These are phyloP conservation scores for Drosophila jambulina DNA, from an alignment of 1,140 invertebrate genomes.

Conservation along the genomic window DNA sequence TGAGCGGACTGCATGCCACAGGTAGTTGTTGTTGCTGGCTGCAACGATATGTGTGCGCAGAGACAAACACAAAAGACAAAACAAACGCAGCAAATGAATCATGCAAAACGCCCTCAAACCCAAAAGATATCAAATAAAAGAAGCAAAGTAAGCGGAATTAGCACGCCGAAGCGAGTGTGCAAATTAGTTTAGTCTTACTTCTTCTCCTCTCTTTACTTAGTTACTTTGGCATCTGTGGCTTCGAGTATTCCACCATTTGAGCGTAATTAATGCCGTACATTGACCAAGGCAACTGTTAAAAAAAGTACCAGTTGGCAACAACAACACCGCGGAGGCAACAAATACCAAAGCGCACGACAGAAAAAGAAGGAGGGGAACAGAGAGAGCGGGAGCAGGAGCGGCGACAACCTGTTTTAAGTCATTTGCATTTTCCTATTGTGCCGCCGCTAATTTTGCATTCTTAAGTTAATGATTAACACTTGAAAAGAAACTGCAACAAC, in stretches of 20 bases:
- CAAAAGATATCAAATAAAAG: conserved; percentile 23
- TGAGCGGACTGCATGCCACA: conserved; percentile 62
- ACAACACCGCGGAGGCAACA: conserved; percentile 35
- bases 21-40: conserved; percentile 60
- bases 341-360: conserved; percentile 19
- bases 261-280: conserved; percentile 55
- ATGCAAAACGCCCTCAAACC: conserved; percentile 57
- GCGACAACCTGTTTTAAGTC: conserved; percentile 54
- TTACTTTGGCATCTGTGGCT: conserved; percentile 22
- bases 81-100: conserved; percentile 60
- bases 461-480: conserved; percentile 4
- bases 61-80: conserved; percentile 22
- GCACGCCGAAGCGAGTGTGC: conserved; percentile 23
- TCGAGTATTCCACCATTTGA: conserved; percentile 21
- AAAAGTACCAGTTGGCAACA: conserved; percentile 45
- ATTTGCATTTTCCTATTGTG: conserved; percentile 57
- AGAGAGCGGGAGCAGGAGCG: conserved; percentile 10
- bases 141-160: conserved; percentile 40
- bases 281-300: conserved; percentile 48
- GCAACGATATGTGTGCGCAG: conserved; percentile 10
- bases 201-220: conserved; percentile 4
- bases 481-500: neutral
- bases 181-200: conserved; percentile 47
- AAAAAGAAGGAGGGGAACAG: conserved; percentile 7
- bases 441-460: conserved; percentile 5